Base-by-base conservation (phyloP, 2,888 invertebrate genomes). In the Xestobium rufovillosum region DNA sequence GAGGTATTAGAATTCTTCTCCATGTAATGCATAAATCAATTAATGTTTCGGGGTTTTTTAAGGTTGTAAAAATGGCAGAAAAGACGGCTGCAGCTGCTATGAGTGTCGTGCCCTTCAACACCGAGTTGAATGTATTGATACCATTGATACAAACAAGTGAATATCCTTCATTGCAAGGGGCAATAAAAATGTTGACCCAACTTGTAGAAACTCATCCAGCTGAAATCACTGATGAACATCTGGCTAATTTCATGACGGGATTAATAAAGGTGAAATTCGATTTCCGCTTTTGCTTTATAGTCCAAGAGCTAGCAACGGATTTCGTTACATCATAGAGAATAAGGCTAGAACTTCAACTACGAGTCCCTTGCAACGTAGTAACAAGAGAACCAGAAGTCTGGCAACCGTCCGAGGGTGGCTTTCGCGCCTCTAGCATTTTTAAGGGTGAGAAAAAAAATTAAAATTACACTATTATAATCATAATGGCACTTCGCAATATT, bases 111-210 rank as follows among this genome's bases (percentile, higher is more conserved):
- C 88, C 91, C 2, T 80, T 89, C 0, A 80, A 83, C 44, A 79
- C 84, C 60, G 77, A 83, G 32, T 76, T 86, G 26, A 74, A 67
- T 47, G 72, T 70, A 43, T 60, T 74, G 36, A 80, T 63, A 72
- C 90, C 95, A 0, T 81, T 95, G 52, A 88, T 96, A 49, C 79
- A 83, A 16, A 92, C 91, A 1, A 85, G 85, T 49, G 80, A 83
- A 13, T 87, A 79, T 69, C 92, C 94, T 1, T 78, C 84, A 38
- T 87, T 91, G 59, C 77, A 91, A 63, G 91, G 90, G 48, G 92
- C 92, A 39, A 83, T 96, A 31, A 95, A 95, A 70, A 82, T 95
- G 72, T 73, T 91, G 27, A 83, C 85, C 0, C 85, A 85, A 61
- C 74, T 90, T 41, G 83, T 89, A 28, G 85, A 88, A 59, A 79